Base-by-base conservation (phyloP, 2,113 vertebrate genomes). In the Polypterus bichir region DNA sequence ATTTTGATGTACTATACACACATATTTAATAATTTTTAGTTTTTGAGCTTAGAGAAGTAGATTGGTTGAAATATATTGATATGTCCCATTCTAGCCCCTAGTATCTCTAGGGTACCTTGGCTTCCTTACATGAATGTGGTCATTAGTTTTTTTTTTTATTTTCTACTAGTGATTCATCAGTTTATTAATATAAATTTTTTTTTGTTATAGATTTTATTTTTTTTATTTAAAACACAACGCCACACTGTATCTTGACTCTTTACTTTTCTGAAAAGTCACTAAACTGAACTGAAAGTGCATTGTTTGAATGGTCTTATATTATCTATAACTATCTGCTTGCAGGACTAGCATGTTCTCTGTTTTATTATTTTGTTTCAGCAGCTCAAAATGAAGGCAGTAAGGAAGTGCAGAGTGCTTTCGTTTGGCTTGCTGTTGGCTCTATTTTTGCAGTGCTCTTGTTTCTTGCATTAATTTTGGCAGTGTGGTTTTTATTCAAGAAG, bases 371-470 rank as follows among this genome's bases (percentile, higher is more conserved):
- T 51, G 49, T 7, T 51, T 9, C 49, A 51, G 49, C 9, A 51
- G 49, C 6, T 6, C 49, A 51, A 9, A 7, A 51, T 51, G 49
- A 9, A 7, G 6, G 6, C 49, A 6, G 9, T 11, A 46, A 53
- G 5, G 62, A 59, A 57, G 47, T 68, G 4, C 11, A 64, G 7
- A 62, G 61, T 9, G 63, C 66, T 7, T 44, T 68, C 9, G 57
- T 48, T n/a, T 62, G 66, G 57, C 62, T 68, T 48, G 61, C 64
- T 44, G 62, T 64, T 60, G 66, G 66, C 60, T 48, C 64, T 10
- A 57, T 68, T 46, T 64, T 68, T 44, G 66, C 66, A n/a, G 62
- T 49, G 7, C 44, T 68, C 47, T 44, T 68, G 62, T 58, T 54
- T 5, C 52, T 49, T 5, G 59, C 59, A 3, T 9, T 64, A 9